Evolutionary conservation across 2,113 vertebrate genomes (phyloP).

Genomic region (Gymnorhina tibicen): DNA sequence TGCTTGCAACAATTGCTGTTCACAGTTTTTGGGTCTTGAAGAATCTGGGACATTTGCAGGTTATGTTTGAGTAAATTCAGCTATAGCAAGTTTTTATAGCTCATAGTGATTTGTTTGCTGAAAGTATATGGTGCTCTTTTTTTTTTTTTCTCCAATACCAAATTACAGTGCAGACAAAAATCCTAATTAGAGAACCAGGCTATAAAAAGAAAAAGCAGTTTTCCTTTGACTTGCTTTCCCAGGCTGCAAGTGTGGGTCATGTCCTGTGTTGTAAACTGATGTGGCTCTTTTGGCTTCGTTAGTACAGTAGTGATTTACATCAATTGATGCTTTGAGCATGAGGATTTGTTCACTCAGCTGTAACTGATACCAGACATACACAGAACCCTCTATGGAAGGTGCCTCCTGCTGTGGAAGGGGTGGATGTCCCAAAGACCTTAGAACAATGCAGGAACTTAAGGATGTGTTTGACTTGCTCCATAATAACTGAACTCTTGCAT

Average conservation of each 20-base stretch:
- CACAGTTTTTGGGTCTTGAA: neutral
- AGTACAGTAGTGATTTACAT: neutral
- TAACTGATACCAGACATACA: neutral
- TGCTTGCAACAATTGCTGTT: neutral
- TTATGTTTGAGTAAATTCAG: neutral
- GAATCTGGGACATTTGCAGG: neutral
- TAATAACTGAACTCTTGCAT: neutral
- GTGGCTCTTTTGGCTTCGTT: neutral
- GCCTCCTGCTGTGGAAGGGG: neutral
- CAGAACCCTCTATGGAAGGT: neutral
- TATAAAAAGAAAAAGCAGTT: conserved; percentile 11
- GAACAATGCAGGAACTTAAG: neutral
- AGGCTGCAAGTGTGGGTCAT: neutral
- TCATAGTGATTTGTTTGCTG: neutral
- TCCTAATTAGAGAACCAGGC: neutral
- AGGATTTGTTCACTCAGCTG: neutral
- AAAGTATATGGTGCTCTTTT: neutral
- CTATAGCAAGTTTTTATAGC: neutral
- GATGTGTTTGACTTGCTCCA: neutral
- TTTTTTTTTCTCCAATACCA: neutral
- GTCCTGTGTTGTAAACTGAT: neutral
- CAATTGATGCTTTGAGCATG: neutral
- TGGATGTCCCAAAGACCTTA: neutral
- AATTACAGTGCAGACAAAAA: conserved; percentile 1
- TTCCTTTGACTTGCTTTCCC: conserved; percentile 8